These are phyloP conservation scores for Megastigmus dorsalis DNA, from an alignment of 2,888 invertebrate species.

Conservation along the genomic window DNA sequence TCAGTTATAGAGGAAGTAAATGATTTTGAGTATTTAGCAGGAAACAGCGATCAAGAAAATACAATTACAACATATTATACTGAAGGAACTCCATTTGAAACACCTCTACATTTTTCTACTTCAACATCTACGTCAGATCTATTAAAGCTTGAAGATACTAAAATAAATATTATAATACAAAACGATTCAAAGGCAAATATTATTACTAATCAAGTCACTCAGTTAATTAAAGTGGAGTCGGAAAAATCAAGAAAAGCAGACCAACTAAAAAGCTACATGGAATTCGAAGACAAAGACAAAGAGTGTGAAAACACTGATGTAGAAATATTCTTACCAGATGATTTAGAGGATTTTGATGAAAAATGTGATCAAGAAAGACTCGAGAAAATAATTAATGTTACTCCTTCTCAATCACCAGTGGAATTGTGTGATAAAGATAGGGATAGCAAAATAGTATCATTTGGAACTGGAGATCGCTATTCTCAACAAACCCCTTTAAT, in stretches of 20 bases:
- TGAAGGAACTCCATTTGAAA: slow-evolving; percentile 91
- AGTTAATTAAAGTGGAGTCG: slow-evolving; percentile 23
- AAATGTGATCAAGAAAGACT: slow-evolving; percentile 49
- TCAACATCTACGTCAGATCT: slow-evolving; percentile 93
- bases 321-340: slow-evolving; percentile 49
- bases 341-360: slow-evolving; percentile 46
- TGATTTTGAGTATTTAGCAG: slow-evolving; percentile 64
- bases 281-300: slow-evolving; percentile 50
- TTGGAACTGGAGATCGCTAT: slow-evolving; percentile 80
- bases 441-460: slow-evolving; percentile 79
- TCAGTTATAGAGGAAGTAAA: slow-evolving; percentile 77
- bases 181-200: slow-evolving; percentile 17
- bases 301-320: slow-evolving; percentile 50
- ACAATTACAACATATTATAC: slow-evolving; percentile 94
- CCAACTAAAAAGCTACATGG: slow-evolving; percentile 50
- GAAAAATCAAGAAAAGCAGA: slow-evolving; percentile 27
- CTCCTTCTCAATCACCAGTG: slow-evolving; percentile 52
- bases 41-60: slow-evolving; percentile 78
- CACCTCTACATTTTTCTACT: slow-evolving; percentile 84
- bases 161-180: slow-evolving; percentile 17
- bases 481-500: slow-evolving; percentile 95
- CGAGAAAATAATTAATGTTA: slow-evolving; percentile 53
- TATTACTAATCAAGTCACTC: slow-evolving; percentile 7
- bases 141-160: slow-evolving; percentile 76
- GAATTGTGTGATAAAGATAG: slow-evolving; percentile 23